Percentiles rank a stretch among this genome's conserved stretches.
Evolutionary conservation across 2,797 vertebrate species (phyloP).

Genomic region (Glyptemys insculpta): DNA sequence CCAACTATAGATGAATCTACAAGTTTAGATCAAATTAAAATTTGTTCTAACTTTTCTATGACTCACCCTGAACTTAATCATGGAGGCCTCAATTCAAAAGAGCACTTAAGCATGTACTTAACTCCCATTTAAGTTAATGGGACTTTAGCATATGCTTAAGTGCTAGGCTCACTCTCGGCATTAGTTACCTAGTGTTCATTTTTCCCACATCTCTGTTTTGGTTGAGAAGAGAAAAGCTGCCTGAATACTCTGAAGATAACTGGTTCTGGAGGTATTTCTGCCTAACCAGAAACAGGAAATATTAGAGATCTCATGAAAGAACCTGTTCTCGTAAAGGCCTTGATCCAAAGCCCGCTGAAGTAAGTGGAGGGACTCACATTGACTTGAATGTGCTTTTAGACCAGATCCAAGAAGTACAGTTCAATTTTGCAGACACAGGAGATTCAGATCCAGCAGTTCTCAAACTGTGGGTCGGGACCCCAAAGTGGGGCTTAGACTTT

Average conservation of each 20-base stretch:
- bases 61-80: not conserved
- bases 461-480: no score
- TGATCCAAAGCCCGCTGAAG: not conserved
- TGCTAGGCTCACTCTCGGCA: not conserved
- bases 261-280: not conserved
- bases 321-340: not conserved
- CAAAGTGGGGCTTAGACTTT: no score
- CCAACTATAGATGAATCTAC: slow-evolving; percentile 50
- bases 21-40: not conserved
- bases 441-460: not conserved
- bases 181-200: not conserved
- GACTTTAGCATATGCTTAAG: not conserved
- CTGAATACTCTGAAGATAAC: not conserved
- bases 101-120: not conserved
- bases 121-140: not conserved
- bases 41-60: not conserved
- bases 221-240: not conserved
- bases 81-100: not conserved
- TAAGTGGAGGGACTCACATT: not conserved
- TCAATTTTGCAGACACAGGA: not conserved
- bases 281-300: not conserved
- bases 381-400: not conserved
- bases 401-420: not conserved
- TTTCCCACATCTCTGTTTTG: not conserved
- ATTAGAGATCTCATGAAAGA: not conserved